Evolutionary conservation across 2,888 invertebrate species (phyloP).

Genomic region (Pelosia muscerda): DNA sequence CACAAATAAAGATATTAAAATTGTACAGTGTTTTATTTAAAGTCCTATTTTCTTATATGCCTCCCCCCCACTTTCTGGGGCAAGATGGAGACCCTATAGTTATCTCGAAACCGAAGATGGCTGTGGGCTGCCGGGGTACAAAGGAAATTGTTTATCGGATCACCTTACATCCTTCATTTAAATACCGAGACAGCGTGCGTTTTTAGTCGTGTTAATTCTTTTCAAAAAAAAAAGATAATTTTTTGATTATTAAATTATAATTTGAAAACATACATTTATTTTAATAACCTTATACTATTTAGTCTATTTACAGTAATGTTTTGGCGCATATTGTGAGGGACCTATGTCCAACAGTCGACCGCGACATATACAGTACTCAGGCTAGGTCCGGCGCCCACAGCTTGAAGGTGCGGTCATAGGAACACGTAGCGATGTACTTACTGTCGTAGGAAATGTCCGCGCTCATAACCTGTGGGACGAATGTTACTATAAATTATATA

Average conservation of each 20-base stretch:
- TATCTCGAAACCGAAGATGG: too few relatives aligned
- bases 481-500: background rate
- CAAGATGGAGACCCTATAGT: too few relatives aligned
- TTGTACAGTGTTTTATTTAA: constrained; percentile 30
- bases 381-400: constrained; percentile 94
- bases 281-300: background rate
- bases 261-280: background rate
- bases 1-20: constrained; percentile 59
- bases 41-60: too few relatives aligned
- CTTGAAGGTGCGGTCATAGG: constrained; percentile 99
- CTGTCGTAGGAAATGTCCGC: constrained; percentile 96
- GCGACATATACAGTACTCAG: constrained; percentile 28
- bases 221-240: too few relatives aligned
- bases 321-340: background rate
- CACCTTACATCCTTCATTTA: too few relatives aligned
- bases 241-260: too few relatives aligned
- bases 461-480: constrained; percentile 90
- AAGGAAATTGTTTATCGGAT: too few relatives aligned
- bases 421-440: constrained; percentile 96
- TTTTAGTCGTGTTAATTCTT: too few relatives aligned
- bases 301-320: background rate
- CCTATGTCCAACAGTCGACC: background rate
- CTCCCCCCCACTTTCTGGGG: too few relatives aligned
- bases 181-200: too few relatives aligned
- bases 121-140: too few relatives aligned